Evolutionary conservation across 2,797 vertebrate species (phyloP).

Genomic region (Smutsia gigantea): DNA sequence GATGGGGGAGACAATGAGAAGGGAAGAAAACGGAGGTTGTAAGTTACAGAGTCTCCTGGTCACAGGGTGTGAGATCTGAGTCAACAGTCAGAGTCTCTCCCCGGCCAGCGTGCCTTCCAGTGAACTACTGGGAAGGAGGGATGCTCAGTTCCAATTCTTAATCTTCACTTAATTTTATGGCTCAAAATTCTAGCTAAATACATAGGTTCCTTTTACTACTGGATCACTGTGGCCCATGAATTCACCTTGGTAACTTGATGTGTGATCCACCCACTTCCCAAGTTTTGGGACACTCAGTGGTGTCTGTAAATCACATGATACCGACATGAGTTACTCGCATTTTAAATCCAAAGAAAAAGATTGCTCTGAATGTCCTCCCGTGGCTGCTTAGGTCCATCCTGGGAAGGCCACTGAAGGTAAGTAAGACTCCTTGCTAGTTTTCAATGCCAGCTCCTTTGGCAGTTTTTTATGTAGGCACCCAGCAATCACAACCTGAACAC

Average conservation of each 20-base stretch:
- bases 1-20: neutral
- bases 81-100: too few relatives aligned
- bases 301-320: neutral
- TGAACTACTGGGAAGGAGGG: neutral
- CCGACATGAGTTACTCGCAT: neutral
- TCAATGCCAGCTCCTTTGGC: neutral
- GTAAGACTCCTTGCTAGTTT: neutral
- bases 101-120: neutral
- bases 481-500: too few relatives aligned
- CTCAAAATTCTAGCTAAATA: neutral
- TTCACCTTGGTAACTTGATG: neutral
- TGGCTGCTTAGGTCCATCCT: too few relatives aligned
- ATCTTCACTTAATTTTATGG: neutral
- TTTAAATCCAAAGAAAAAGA: neutral
- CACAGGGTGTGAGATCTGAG: accelerated
- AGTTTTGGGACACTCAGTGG: neutral
- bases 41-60: neutral
- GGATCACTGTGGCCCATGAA: neutral
- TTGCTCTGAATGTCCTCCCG: neutral
- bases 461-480: neutral
- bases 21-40: neutral
- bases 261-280: neutral
- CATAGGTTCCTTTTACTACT: neutral
- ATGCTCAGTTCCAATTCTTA: neutral
- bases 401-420: neutral